Percentiles rank a stretch among this genome's conserved stretches.
Conservation (phyloP, 2,797 vertebrate genomes). For the Nothura maculosa region DNA sequence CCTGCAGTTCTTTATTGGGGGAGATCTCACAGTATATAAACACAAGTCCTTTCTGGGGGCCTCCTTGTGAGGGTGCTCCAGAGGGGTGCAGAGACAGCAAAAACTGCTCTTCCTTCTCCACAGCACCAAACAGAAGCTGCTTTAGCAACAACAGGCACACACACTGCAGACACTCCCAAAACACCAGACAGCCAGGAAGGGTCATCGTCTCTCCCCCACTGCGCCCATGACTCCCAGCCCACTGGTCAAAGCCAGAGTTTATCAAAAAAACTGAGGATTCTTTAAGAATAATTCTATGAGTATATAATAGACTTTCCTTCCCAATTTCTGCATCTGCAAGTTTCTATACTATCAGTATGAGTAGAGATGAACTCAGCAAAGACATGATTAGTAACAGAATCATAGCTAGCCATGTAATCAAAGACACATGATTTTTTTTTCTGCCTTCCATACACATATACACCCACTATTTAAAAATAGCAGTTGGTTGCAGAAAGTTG, state of each 20-base stretch:
- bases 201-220: rapidly evolving
- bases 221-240: background rate
- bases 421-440: too few species aligned
- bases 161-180: background rate
- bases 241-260: background rate
- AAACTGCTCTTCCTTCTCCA: background rate
- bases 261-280: background rate
- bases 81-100: rapidly evolving
- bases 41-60: background rate
- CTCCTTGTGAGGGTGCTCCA: background rate
- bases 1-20: background rate
- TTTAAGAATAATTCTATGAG: background rate
- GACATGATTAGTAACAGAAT: background rate
- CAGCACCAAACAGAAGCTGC: background rate
- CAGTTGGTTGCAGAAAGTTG: background rate
- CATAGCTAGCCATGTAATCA: background rate
- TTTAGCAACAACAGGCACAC: background rate
- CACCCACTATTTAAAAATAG: background rate
- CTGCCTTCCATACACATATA: too few species aligned
- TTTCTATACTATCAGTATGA: background rate
- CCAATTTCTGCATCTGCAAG: background rate
- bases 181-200: background rate
- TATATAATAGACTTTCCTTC: background rate
- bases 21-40: background rate
- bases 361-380: background rate